These are phyloP conservation scores for Drosophila ohnishii DNA, from an alignment of 1,140 invertebrate genomes.

Conservation along the genomic window DNA sequence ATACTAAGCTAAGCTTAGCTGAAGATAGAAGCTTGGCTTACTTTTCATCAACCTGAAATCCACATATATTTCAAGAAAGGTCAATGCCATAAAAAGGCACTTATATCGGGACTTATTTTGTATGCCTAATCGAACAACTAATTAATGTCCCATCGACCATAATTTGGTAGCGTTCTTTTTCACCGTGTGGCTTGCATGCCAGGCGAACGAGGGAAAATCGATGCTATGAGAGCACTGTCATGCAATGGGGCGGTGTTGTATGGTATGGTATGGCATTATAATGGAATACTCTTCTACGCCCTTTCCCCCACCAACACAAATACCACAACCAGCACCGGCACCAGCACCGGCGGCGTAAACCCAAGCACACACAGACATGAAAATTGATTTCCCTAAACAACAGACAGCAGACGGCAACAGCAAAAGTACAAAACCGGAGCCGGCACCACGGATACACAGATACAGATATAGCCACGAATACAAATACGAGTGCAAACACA, in stretches of 20 bases:
- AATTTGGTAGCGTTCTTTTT: background rate
- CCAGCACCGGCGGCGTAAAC: constrained; percentile 7
- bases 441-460: constrained; percentile 43
- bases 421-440: constrained; percentile 38
- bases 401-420: constrained; percentile 41
- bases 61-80: background rate
- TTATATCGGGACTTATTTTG: background rate
- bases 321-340: constrained; percentile 10
- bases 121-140: constrained; percentile 6
- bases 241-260: constrained; percentile 45
- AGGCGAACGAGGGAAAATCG: constrained; percentile 61
- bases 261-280: constrained; percentile 22
- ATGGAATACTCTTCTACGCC: constrained; percentile 39
- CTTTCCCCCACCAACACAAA: constrained; percentile 15
- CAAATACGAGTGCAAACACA: constrained; percentile 24
- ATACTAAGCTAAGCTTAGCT: background rate
- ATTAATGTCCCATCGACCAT: constrained; percentile 6
- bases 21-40: background rate
- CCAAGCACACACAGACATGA: constrained; percentile 47
- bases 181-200: constrained; percentile 44
- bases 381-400: constrained; percentile 76
- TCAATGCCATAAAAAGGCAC: background rate
- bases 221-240: constrained; percentile 61
- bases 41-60: background rate
- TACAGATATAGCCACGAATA: constrained; percentile 15